These are phyloP conservation scores for Brachyopa scutellaris DNA, from an alignment of 2,888 invertebrate species.

Conservation along the genomic window DNA sequence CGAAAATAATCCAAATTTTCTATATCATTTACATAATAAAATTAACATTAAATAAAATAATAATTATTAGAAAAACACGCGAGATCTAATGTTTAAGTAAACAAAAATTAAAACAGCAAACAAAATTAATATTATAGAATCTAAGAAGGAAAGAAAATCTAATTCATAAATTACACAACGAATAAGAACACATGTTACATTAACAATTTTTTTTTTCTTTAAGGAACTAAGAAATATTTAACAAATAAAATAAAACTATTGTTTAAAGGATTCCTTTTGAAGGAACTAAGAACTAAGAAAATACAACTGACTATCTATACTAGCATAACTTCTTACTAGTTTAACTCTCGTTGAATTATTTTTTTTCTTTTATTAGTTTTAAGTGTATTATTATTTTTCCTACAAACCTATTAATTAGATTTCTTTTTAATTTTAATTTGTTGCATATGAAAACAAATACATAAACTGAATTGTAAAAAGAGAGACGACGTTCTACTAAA, in stretches of 20 bases:
- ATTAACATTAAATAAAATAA: constrained; percentile 61
- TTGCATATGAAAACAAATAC: constrained; percentile 43
- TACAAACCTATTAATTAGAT: constrained; percentile 22
- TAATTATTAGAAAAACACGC: constrained; percentile 51
- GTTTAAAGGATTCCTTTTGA: constrained; percentile 43
- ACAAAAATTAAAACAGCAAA: constrained; percentile 52
- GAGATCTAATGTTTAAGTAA: constrained; percentile 62
- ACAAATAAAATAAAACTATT: constrained; percentile 45
- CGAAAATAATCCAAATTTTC: constrained; percentile 34
- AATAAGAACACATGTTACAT: constrained; percentile 41
- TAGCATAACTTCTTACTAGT: constrained; percentile 48
- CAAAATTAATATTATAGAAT: constrained; percentile 37
- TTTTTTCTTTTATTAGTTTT: constrained; percentile 2
- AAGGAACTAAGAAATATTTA: constrained; percentile 65
- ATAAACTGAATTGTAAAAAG: constrained; percentile 34
- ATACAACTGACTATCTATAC: constrained; percentile 52
- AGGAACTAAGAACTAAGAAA: constrained; percentile 58
- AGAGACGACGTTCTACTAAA: constrained; percentile 53
- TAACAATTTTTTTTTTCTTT: constrained; percentile 23
- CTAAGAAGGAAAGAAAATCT: constrained; percentile 31
- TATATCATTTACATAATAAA: constrained; percentile 42
- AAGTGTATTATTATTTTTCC: constrained; percentile 8
- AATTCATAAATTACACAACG: constrained; percentile 49
- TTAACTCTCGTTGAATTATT: constrained; percentile 26
- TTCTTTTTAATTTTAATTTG: background rate